Evolutionary conservation across 2,113 vertebrate genomes (phyloP).

Genomic region (Haemorhous mexicanus): DNA sequence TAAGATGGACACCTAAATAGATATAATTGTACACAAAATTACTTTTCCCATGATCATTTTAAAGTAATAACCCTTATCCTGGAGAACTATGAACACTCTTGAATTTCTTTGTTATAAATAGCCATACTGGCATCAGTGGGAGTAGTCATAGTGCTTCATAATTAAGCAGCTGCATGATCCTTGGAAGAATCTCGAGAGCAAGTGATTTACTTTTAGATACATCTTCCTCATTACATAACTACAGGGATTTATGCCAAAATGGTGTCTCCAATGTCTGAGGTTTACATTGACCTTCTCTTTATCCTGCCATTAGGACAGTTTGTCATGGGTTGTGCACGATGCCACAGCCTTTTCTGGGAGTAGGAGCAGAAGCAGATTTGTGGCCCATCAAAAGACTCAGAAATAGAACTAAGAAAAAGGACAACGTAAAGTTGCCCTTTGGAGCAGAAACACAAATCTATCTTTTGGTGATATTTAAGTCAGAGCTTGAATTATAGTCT

Average conservation of each 20-base stretch:
- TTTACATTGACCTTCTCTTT: background rate
- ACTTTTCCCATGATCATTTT: background rate
- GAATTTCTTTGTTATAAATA: background rate
- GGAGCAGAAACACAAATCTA: background rate
- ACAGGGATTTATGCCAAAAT: background rate
- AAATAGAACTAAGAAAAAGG: background rate
- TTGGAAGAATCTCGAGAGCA: background rate
- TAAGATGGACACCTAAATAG: background rate
- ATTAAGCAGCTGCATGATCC: background rate
- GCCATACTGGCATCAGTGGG: background rate
- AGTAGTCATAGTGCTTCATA: background rate
- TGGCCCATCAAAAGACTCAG: background rate
- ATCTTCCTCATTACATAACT: background rate
- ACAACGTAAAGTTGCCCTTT: background rate
- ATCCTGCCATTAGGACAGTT: background rate
- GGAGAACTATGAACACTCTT: background rate
- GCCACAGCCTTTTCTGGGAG: background rate
- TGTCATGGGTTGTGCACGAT: background rate
- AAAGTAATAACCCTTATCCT: background rate
- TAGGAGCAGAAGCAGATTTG: background rate
- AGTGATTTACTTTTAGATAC: background rate
- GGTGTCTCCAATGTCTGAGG: fast-evolving
- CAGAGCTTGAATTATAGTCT: background rate
- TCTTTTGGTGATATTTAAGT: background rate
- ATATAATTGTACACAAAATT: background rate